Evolutionary conservation across 64 coral and sea anemone genomes (phyloP).

Genomic region (Cladopsammia gracilis): DNA sequence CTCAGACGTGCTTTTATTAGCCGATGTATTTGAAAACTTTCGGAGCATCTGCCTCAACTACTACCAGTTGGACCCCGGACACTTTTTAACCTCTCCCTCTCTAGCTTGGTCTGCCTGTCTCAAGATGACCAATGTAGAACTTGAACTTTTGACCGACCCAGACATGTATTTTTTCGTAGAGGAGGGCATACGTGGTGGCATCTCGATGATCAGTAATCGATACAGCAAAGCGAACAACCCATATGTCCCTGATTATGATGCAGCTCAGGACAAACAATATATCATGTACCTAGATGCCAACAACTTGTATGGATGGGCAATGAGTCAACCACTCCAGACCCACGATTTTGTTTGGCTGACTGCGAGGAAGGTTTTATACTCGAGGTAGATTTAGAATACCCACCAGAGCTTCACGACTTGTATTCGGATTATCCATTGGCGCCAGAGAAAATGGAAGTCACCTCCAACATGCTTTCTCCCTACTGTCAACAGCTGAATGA

Average conservation of each 20-base stretch:
- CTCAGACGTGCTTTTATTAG: not conserved
- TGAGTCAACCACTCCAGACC: no score
- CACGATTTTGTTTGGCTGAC: slow-evolving; percentile 9
- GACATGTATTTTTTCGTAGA: slow-evolving; percentile 44
- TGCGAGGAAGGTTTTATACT: slow-evolving; percentile 33
- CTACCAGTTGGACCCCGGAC: slow-evolving; percentile 23
- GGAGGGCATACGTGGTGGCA: not conserved
- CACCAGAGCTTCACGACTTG: slow-evolving; percentile 21
- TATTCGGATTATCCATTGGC: no score
- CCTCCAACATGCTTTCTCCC: slow-evolving; percentile 21
- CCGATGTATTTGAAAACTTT: slow-evolving; percentile 28
- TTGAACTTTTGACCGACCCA: slow-evolving; percentile 4
- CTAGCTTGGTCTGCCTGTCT: slow-evolving; percentile 4
- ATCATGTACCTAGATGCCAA: no score
- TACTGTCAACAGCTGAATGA: slow-evolving; percentile 22
- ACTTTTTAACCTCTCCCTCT: slow-evolving; percentile 6
- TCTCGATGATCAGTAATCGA: not conserved
- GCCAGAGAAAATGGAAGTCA: no score
- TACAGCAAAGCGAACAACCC: not conserved
- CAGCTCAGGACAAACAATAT: no score
- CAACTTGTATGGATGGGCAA: no score
- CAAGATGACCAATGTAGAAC: not conserved
- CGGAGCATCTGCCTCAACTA: not conserved
- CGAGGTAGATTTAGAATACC: slow-evolving; percentile 29
- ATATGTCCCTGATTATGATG: no score